phyloP scores from a whole-genome alignment of 2,888 invertebrate species.

The Magallana nippona region DNA sequence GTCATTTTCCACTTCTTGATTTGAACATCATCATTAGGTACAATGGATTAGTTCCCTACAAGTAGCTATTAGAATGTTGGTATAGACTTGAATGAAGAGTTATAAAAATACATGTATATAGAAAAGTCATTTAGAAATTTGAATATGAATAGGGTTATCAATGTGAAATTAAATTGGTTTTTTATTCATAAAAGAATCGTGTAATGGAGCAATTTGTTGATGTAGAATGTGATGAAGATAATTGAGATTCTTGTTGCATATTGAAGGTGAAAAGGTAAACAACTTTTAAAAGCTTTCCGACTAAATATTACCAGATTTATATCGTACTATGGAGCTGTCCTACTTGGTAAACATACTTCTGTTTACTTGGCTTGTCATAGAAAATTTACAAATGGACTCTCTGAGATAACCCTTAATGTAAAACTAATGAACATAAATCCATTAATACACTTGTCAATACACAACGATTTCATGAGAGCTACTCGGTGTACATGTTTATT shows the following conservation, averaged over 20 bases:
- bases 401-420: not conserved
- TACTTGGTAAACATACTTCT: conserved; percentile 1
- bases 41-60: no score
- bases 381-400: conserved; percentile 25
- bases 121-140: no score
- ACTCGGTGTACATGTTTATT: not conserved
- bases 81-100: no score
- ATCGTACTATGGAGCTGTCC: not conserved
- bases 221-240: not conserved
- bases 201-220: not conserved
- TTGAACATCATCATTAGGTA: no score
- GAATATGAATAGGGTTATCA: no score
- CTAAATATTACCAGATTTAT: not conserved
- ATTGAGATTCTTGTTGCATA: not conserved
- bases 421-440: conserved; percentile 7
- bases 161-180: no score
- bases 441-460: not conserved
- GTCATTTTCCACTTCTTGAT: not conserved
- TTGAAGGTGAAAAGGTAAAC: conserved; percentile 5
- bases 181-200: not conserved
- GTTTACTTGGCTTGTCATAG: conserved; percentile 8
- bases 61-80: no score
- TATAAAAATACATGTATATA: no score
- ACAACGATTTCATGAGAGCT: not conserved
- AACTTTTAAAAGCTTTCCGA: not conserved